Percentiles rank a stretch among this genome's conserved stretches.
phyloP scores from a whole-genome alignment of 2,888 invertebrate genomes.

The Drosophila paucipuncta region DNA sequence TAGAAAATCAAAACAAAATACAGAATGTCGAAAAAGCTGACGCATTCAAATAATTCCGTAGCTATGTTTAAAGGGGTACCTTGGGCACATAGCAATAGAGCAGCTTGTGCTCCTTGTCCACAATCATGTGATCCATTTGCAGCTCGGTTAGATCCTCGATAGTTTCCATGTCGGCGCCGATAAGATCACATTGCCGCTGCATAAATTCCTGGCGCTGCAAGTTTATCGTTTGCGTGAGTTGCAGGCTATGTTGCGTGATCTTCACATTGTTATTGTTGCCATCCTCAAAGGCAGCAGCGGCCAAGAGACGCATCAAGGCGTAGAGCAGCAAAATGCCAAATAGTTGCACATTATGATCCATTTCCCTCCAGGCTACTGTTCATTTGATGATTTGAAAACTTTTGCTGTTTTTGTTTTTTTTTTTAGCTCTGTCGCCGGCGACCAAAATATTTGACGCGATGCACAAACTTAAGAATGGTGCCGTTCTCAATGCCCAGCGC shows the following conservation, averaged over 20 bases:
- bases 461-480: conserved; percentile 90
- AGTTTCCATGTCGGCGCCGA: conserved; percentile 83
- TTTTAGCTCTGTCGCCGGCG: conserved; percentile 73
- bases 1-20: conserved; percentile 8
- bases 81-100: conserved; percentile 98
- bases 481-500: conserved; percentile 90
- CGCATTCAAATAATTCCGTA: conserved; percentile 12
- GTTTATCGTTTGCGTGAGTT: conserved; percentile 88
- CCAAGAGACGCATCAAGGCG: conserved; percentile 54
- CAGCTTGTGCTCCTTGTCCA: conserved; percentile 93
- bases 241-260: conserved; percentile 86
- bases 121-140: conserved; percentile 91
- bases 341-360: conserved; percentile 48
- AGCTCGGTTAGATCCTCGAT: conserved; percentile 86
- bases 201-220: conserved; percentile 88
- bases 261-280: conserved; percentile 85
- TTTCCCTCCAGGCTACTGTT: conserved; percentile 17
- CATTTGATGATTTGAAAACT: conserved; percentile 1
- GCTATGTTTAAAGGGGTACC: conserved; percentile 86
- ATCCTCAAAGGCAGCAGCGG: conserved; percentile 80
- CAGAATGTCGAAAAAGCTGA: conserved; percentile 13
- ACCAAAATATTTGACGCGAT: conserved; percentile 86
- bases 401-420: background rate
- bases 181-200: conserved; percentile 87
- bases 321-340: conserved; percentile 48